A percentile compares a stretch with the other conserved stretches of the same genome.
Evolutionary conservation across 2,888 invertebrate genomes (phyloP).

Genomic region (Amphipyra tragopoginis): DNA sequence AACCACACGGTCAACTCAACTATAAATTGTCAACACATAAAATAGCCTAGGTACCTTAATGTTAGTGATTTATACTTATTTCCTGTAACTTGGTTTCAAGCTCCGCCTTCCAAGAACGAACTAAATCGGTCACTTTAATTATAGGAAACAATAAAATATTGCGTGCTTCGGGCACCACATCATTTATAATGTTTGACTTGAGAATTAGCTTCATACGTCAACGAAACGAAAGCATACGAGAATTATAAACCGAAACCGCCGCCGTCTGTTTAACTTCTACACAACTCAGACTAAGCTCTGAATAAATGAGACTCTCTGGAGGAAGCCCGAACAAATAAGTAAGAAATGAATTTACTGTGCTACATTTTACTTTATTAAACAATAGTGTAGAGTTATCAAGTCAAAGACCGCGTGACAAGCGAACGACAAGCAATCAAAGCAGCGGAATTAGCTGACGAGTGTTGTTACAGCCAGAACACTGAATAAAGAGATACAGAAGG

Average conservation of each 20-base stretch:
- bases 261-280: slow-evolving; percentile 1
- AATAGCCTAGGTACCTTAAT: slow-evolving; percentile 4
- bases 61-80: slow-evolving; percentile 24
- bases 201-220: slow-evolving; percentile 11
- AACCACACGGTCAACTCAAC: slow-evolving; percentile 1
- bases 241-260: neutral
- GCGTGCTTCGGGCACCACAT: slow-evolving; percentile 29
- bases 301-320: neutral
- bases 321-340: neutral
- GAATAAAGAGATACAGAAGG: too few relatives aligned
- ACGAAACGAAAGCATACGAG: neutral
- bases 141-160: slow-evolving; percentile 52
- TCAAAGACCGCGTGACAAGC: neutral
- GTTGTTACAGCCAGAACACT: too few relatives aligned
- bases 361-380: neutral
- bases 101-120: slow-evolving; percentile 33
- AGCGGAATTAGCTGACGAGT: neutral
- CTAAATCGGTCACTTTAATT: slow-evolving; percentile 45
- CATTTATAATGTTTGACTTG: slow-evolving; percentile 18
- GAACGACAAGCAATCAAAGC: neutral
- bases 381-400: neutral
- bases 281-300: neutral
- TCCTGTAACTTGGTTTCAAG: slow-evolving; percentile 37
- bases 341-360: neutral
- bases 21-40: slow-evolving; percentile 13